Evolutionary conservation across 2,888 invertebrate species (phyloP).

Genomic region (Zaprionus lineosus): DNA sequence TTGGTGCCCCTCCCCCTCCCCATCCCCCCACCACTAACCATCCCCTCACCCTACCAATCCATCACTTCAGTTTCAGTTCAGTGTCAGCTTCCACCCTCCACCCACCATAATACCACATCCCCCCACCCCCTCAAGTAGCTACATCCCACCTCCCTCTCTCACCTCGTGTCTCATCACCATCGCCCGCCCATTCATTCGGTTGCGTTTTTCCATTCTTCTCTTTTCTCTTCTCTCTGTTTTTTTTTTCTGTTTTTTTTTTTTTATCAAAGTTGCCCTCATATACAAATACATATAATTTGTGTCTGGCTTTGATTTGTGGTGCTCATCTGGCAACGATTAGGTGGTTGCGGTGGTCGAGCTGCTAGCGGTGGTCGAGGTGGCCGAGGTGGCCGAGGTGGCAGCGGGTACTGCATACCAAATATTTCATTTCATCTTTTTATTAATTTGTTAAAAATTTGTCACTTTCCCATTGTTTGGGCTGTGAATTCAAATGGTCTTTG

Average conservation of each 20-base stretch:
- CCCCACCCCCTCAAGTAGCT: no score
- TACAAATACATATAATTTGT: slow-evolving; percentile 15
- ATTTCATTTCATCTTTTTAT: slow-evolving; percentile 54
- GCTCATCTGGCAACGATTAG: slow-evolving; percentile 40
- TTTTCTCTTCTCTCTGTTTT: not conserved
- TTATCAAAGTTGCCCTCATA: slow-evolving; percentile 36
- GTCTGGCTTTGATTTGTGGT: slow-evolving; percentile 65
- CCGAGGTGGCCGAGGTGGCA: slow-evolving; percentile 13
- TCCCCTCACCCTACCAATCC: slow-evolving; percentile 9
- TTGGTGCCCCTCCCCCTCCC: no score
- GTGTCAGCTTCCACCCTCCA: no score
- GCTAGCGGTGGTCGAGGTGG: slow-evolving; percentile 5
- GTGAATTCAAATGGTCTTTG: slow-evolving; percentile 24
- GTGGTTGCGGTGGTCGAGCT: slow-evolving; percentile 34
- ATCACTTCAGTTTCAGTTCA: no score
- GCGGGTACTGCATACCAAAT: slow-evolving; percentile 32
- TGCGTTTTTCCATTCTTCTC: no score
- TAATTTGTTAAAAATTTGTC: slow-evolving; percentile 74
- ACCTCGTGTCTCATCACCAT: no score
- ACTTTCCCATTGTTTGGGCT: slow-evolving; percentile 52
- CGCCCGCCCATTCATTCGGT: slow-evolving; percentile 14
- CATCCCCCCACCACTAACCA: slow-evolving; percentile 8
- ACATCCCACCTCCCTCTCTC: no score
- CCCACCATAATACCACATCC: no score
- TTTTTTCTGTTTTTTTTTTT: not conserved